A percentile compares a stretch with the other conserved stretches of the same genome.
Conservation (phyloP, 2,797 vertebrate genomes). For the Cyclura pinguis region DNA sequence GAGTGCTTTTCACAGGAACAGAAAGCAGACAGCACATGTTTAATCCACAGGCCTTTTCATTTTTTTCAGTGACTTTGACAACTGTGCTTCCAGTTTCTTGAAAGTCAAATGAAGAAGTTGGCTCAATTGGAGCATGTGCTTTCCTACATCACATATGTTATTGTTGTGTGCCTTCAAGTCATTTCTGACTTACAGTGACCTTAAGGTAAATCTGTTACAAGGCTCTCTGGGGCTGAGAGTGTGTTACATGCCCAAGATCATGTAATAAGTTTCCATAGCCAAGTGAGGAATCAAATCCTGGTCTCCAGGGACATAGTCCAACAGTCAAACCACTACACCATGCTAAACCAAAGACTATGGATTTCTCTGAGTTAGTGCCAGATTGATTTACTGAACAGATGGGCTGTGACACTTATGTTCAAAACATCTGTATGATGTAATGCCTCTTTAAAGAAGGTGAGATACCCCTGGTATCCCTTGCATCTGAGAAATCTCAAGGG, state of each 20-base stretch:
- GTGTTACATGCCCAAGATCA: no score
- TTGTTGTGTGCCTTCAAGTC: no score
- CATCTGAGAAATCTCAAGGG: background rate
- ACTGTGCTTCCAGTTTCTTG: constrained; percentile 25
- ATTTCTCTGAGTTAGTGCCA: background rate
- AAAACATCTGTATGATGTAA: background rate
- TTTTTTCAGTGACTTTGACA: background rate
- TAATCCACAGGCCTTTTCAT: background rate
- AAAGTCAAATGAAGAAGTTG: constrained; percentile 14
- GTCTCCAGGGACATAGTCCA: no score
- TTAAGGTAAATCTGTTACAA: no score
- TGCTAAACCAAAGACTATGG: background rate
- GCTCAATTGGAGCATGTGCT: background rate
- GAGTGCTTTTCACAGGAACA: background rate
- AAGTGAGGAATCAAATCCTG: no score
- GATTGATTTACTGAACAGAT: background rate
- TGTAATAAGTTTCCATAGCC: no score
- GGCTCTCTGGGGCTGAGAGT: no score
- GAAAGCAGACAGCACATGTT: constrained; percentile 21
- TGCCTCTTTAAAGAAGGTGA: background rate
- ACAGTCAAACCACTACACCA: no score
- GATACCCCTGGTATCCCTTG: background rate
- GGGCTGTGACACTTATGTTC: background rate
- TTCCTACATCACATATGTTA: background rate
- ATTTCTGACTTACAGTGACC: no score